phyloP scores from a whole-genome alignment of 1,140 invertebrate genomes.

The Drosophila setifemur region DNA sequence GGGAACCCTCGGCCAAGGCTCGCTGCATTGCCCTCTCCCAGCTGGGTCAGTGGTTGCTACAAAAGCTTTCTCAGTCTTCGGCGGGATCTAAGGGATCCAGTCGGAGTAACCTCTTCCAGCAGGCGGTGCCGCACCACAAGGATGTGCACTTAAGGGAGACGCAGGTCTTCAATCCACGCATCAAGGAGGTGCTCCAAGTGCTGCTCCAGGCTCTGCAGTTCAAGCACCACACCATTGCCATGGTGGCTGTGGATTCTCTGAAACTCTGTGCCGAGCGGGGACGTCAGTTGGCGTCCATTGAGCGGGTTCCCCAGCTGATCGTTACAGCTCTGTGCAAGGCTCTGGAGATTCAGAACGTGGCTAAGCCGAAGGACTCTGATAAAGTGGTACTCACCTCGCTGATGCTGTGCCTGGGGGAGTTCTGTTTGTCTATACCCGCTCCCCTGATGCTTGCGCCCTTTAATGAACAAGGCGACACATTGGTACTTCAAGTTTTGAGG shows the following conservation, averaged over 20 bases:
- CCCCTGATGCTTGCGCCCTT: constrained; percentile 58
- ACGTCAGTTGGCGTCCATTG: constrained; percentile 67
- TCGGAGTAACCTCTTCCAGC: constrained; percentile 52
- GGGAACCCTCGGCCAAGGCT: constrained; percentile 94
- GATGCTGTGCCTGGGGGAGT: constrained; percentile 95
- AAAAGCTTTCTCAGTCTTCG: constrained; percentile 87
- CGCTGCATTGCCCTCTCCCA: constrained; percentile 94
- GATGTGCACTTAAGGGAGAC: constrained; percentile 55
- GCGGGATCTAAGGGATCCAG: background rate
- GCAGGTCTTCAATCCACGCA: constrained; percentile 85
- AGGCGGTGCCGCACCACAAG: constrained; percentile 71
- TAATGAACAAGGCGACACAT: constrained; percentile 83
- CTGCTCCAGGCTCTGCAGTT: constrained; percentile 93
- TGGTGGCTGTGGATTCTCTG: constrained; percentile 76
- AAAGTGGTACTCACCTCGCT: constrained; percentile 91
- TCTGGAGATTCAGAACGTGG: constrained; percentile 78
- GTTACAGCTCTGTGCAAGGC: constrained; percentile 77
- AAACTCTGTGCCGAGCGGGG: constrained; percentile 77
- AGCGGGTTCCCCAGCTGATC: constrained; percentile 75
- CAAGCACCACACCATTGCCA: constrained; percentile 80
- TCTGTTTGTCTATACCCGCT: constrained; percentile 88
- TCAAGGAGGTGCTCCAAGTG: constrained; percentile 92
- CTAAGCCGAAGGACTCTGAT: constrained; percentile 84
- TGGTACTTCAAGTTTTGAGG: constrained; percentile 84
- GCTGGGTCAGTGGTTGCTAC: constrained; percentile 92